A percentile compares a stretch with the other conserved stretches of the same genome.
Evolutionary conservation across 1,140 invertebrate species (phyloP).

Genomic region (Dendrolimus punctatus): DNA sequence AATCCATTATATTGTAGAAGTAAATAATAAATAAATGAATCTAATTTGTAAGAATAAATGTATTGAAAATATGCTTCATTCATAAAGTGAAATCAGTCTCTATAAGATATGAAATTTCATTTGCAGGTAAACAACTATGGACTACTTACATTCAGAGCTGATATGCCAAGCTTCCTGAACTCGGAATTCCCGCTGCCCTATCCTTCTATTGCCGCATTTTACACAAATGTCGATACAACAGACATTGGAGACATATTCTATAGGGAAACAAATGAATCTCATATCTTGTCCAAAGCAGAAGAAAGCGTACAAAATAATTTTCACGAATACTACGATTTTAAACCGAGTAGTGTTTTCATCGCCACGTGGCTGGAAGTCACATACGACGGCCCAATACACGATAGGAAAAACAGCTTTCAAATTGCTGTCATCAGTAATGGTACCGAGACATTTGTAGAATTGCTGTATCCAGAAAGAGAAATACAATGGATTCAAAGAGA

Average conservation of each 20-base stretch:
- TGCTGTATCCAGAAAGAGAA: conserved; percentile 89
- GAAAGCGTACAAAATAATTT: conserved; percentile 81
- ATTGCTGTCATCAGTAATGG: conserved; percentile 88
- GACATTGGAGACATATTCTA: conserved; percentile 83
- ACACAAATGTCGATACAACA: conserved; percentile 92
- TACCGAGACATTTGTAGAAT: conserved; percentile 84
- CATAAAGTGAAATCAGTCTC: not conserved
- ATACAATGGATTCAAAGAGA: conserved; percentile 93
- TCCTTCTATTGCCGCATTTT: conserved; percentile 91
- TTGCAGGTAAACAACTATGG: conserved; percentile 93
- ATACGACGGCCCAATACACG: conserved; percentile 63
- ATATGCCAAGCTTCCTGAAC: conserved; percentile 89
- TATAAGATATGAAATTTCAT: conserved; percentile 11
- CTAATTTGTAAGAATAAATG: too few relatives aligned
- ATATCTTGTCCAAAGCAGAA: conserved; percentile 77
- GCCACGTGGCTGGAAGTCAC: conserved; percentile 83
- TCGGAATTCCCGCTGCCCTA: conserved; percentile 92
- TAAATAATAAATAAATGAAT: conserved; percentile 2
- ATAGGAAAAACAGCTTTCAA: conserved; percentile 83
- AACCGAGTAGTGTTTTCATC: conserved; percentile 76
- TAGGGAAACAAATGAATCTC: conserved; percentile 79
- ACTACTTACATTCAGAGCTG: conserved; percentile 89
- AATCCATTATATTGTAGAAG: too few relatives aligned
- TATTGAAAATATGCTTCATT: too few relatives aligned
- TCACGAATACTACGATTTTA: conserved; percentile 78